A percentile compares a stretch with the other conserved stretches of the same genome.
These are phyloP conservation scores for Bubo bubo DNA, from an alignment of 2,113 vertebrate genomes.

Conservation along the genomic window DNA sequence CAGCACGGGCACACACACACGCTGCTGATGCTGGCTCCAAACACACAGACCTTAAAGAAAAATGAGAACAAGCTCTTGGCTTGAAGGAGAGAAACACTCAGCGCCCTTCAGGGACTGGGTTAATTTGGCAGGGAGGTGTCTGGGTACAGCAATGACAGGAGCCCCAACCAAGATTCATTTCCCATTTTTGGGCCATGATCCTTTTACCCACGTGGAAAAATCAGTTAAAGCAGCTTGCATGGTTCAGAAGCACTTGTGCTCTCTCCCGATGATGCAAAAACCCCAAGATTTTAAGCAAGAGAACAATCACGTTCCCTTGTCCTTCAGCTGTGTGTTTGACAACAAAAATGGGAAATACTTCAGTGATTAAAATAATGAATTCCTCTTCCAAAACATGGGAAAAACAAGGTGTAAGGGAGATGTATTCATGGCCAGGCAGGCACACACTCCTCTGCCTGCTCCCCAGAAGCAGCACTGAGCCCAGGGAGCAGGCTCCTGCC, in stretches of 20 bases:
- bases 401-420: not conserved
- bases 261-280: not conserved
- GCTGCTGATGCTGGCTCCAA: not conserved
- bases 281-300: not conserved
- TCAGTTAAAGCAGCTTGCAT: not conserved
- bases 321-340: not conserved
- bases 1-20: rapidly evolving
- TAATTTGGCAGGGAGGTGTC: not conserved
- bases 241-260: not conserved
- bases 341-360: not conserved
- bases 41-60: not conserved
- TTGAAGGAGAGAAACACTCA: not conserved
- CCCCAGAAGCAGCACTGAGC: not conserved
- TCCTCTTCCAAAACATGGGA: rapidly evolving
- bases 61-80: not conserved
- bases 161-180: not conserved
- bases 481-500: rapidly evolving
- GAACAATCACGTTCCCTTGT: rapidly evolving
- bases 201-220: not conserved
- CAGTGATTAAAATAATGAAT: not conserved
- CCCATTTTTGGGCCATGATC: not conserved
- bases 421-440: rapidly evolving
- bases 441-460: not conserved
- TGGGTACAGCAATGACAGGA: rapidly evolving
- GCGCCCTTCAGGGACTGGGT: rapidly evolving